Conservation (phyloP, 2,113 vertebrate genomes). For the human (Homo sapiens) region DNA sequence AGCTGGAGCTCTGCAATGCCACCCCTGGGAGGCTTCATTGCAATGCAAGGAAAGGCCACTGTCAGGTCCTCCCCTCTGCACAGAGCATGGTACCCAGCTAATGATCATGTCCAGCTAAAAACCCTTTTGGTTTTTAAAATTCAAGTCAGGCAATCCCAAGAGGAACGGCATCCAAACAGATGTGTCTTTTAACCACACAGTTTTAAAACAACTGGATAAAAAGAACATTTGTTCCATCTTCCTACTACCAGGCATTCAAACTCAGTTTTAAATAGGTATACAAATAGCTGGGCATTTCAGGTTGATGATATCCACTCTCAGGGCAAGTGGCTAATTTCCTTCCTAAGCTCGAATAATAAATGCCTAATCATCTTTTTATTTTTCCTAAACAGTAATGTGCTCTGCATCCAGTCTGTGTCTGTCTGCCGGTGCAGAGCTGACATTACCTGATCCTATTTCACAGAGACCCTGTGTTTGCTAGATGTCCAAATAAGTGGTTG, state of each 20-base stretch:
- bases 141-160: not conserved
- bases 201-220: not conserved
- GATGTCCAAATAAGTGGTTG: slow-evolving; percentile 3
- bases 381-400: not conserved
- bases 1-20: not conserved
- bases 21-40: not conserved
- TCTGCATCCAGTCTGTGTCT: not conserved
- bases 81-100: not conserved
- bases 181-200: no score
- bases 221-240: not conserved
- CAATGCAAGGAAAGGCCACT: not conserved
- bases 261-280: not conserved
- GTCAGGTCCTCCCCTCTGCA: not conserved
- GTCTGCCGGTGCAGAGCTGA: not conserved
- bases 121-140: not conserved
- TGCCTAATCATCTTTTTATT: not conserved
- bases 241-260: not conserved
- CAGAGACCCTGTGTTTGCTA: slow-evolving; percentile 43
- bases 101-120: not conserved
- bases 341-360: not conserved
- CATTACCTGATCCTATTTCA: not conserved
- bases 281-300: not conserved
- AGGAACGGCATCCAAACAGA: not conserved
- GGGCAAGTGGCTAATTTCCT: not conserved
- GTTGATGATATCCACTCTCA: not conserved